phyloP scores from a whole-genome alignment of 2,113 vertebrate genomes.

The Naja naja region DNA sequence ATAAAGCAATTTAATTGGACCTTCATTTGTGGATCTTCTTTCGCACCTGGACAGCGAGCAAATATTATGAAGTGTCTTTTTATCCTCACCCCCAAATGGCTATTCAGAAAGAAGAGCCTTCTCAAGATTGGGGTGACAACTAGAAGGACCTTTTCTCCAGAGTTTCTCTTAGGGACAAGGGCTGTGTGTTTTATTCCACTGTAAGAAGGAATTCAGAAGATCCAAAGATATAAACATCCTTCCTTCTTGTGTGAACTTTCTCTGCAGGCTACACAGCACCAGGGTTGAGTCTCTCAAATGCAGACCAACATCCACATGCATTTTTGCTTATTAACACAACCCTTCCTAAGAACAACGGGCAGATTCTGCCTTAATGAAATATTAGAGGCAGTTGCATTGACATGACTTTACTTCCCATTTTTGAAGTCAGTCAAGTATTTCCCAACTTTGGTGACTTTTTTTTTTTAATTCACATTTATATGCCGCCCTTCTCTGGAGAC shows the following conservation, averaged over 20 bases:
- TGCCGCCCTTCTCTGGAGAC: no score
- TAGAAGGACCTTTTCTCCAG: neutral
- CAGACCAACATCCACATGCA: neutral
- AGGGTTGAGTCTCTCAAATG: neutral
- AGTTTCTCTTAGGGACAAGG: neutral
- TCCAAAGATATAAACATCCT: neutral
- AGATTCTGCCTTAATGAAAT: neutral
- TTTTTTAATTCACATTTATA: no score
- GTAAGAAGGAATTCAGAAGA: conserved; percentile 3
- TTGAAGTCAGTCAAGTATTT: neutral
- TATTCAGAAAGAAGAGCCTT: neutral
- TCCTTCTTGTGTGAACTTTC: neutral
- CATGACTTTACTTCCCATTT: neutral
- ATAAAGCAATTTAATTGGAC: neutral
- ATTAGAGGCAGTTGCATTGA: neutral
- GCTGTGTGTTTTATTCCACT: neutral
- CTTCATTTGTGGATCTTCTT: neutral
- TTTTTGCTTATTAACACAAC: neutral
- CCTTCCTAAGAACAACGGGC: neutral
- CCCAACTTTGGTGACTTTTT: neutral
- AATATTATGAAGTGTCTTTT: neutral
- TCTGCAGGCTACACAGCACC: neutral
- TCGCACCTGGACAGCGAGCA: neutral
- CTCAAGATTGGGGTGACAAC: neutral
- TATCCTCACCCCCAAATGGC: neutral